Percentiles rank a stretch among this genome's conserved stretches.
phyloP scores from a whole-genome alignment of 2,113 vertebrate species.

The Carollia perspicillata region DNA sequence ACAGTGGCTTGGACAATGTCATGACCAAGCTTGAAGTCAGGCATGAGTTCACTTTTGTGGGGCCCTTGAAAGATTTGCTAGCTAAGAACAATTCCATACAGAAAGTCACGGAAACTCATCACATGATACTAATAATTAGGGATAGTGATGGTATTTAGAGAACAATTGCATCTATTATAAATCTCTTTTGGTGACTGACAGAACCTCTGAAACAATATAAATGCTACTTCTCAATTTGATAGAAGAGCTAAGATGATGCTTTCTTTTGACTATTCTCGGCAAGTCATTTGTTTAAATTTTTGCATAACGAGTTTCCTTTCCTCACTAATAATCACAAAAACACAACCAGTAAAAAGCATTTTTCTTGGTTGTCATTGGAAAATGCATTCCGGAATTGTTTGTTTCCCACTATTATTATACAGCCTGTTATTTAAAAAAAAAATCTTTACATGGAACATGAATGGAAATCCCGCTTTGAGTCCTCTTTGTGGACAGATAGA shows the following conservation, averaged over 20 bases:
- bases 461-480: neutral
- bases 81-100: neutral
- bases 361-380: constrained; percentile 18
- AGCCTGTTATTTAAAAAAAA: neutral
- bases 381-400: neutral
- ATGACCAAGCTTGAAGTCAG: neutral
- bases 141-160: neutral
- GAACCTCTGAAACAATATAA: neutral
- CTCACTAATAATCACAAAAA: constrained; percentile 14
- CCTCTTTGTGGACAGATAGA: neutral
- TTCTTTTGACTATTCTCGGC: neutral
- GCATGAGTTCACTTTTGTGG: neutral
- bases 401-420: neutral
- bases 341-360: neutral
- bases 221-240: neutral
- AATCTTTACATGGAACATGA: neutral
- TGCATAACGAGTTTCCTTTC: neutral
- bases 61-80: neutral
- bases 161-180: neutral
- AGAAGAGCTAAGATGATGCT: neutral
- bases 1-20: neutral
- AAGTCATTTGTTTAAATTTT: neutral
- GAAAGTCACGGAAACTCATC: neutral
- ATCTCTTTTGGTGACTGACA: neutral
- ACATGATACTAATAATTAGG: neutral